Percentiles rank a stretch among this genome's conserved stretches.
These are phyloP conservation scores for Parazoanthus atlanticus DNA, from an alignment of 92 coral and sea anemone species.

Conservation along the genomic window DNA sequence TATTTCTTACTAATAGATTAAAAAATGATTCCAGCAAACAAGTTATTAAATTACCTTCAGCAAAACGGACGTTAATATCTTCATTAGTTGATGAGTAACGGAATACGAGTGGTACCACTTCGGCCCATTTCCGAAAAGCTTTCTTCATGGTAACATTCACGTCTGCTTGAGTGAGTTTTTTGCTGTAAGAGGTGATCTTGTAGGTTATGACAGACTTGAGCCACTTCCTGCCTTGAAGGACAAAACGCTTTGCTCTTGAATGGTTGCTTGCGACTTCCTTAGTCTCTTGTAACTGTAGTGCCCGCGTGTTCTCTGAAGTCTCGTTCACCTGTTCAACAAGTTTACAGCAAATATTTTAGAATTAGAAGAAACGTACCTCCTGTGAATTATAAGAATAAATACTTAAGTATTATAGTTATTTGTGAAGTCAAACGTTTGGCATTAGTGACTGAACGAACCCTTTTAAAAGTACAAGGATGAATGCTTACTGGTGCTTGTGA, in stretches of 20 bases:
- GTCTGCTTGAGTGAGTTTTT: neutral
- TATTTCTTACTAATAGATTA: too few species aligned
- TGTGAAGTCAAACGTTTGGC: too few species aligned
- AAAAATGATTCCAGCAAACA: too few species aligned
- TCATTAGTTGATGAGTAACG: neutral
- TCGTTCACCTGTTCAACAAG: neutral
- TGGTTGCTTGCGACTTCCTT: neutral
- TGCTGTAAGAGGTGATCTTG: neutral
- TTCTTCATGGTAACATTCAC: neutral
- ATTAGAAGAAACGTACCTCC: neutral
- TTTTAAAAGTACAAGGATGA: neutral
- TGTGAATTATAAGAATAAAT: neutral
- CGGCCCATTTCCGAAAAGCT: constrained; percentile 25
- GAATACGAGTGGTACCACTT: constrained; percentile 4
- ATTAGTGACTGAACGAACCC: too few species aligned
- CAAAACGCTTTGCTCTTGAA: neutral
- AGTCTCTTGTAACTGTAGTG: too few species aligned
- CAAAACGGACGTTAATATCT: neutral
- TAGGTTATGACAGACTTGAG: neutral
- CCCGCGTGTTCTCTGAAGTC: neutral
- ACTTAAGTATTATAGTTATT: neutral
- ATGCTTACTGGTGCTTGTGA: neutral
- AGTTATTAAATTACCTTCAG: neutral
- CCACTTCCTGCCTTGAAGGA: constrained; percentile 10
- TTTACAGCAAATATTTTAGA: neutral